Percentiles rank a stretch among this genome's conserved stretches.
Evolutionary conservation across 2,888 invertebrate genomes (phyloP).

Genomic region (Eurois occulta): DNA sequence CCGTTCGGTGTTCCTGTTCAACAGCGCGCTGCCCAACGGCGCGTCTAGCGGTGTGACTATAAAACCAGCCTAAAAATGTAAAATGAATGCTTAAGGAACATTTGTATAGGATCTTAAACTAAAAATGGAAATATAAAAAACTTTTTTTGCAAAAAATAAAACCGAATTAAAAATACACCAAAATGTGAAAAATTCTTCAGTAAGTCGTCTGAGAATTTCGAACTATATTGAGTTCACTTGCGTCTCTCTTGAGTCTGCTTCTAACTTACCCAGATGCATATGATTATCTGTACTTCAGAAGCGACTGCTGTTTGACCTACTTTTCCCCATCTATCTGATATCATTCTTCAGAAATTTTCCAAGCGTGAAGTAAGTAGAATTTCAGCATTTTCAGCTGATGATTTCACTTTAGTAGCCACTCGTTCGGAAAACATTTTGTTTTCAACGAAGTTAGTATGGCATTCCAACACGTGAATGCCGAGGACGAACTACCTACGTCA

Average conservation of each 20-base stretch:
- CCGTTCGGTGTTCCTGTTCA: too few species aligned
- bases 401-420: neutral
- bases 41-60: too few species aligned
- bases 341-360: neutral
- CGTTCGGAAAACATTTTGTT: neutral
- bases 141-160: too few species aligned
- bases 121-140: too few species aligned
- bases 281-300: neutral
- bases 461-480: neutral
- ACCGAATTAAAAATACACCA: too few species aligned
- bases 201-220: neutral
- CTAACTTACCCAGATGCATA: neutral
- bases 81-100: too few species aligned
- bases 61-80: too few species aligned
- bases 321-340: neutral
- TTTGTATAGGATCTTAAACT: too few species aligned
- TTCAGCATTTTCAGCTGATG: neutral
- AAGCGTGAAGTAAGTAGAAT: neutral
- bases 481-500: neutral
- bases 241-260: neutral
- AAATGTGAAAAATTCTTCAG: too few species aligned
- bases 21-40: too few species aligned
- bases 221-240: neutral
- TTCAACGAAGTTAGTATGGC: neutral
- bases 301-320: constrained; percentile 2